Evolutionary conservation across 2,888 invertebrate species (phyloP), one percentile per base, ranked within the genome.

Genomic region (Drosophila limbata): DNA sequence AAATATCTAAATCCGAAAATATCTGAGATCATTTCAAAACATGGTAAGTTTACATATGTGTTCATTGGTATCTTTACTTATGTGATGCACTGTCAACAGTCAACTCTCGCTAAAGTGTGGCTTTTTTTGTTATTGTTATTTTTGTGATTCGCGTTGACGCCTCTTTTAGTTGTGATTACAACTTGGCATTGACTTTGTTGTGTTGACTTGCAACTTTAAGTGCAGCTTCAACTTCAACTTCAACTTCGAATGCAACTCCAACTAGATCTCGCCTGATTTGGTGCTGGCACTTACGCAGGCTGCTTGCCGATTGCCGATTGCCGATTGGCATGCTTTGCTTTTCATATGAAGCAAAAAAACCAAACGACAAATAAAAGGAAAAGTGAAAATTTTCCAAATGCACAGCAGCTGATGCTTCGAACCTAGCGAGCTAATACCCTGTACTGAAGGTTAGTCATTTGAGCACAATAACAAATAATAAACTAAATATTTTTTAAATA

Each of bases 321-420:
- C 45, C 57, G 55, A 62, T 64, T 68, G 79, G 72, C 64, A 73
- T 77, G 71, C 69, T 73, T 71, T 60, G 66, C 33, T 79, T 85
- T 84, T 85, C 65, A 73, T 70, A 39, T 21, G 31, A 45, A 35
- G 44, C 28, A 28, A 28, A 28, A 75, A 63, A 35, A 31, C 31
- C 39, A 65, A 60, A 57, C 62, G 47, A 50, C 72, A 71, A 81
- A 73, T 73, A 87, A 83, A 87, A 87, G 84, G 81, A 87, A 83
- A 83, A 84, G 82, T 87, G 79, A 83, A 83, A 84, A 87, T 73
- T 73, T 42, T 51, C 69, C 67, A 87, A 84, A 71, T 65, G 63
- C 63, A 71, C 66, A 70, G 72, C 40, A 52, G 61, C 70, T 65
- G 11, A 37, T 28, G n/a, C 28, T 17, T 25, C 8, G n/a, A 6